Evolutionary conservation across 2,797 vertebrate species (phyloP).

Genomic region (Urosaurus nigricauda): DNA sequence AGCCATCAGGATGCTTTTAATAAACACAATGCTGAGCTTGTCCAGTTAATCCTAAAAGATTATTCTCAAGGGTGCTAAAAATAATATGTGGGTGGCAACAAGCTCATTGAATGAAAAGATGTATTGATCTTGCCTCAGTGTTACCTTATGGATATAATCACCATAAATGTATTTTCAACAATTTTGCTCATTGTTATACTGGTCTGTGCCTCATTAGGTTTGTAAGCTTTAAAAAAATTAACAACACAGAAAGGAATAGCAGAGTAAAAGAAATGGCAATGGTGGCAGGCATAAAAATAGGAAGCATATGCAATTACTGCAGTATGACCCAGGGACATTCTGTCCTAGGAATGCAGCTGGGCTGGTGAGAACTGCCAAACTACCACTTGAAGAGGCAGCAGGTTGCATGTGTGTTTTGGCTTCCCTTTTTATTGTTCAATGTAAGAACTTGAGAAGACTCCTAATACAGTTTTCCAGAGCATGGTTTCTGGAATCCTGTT

Average conservation of each 20-base stretch:
- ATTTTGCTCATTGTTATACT: not conserved
- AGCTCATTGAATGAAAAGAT: slow-evolving; percentile 33
- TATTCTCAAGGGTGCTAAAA: slow-evolving; percentile 33
- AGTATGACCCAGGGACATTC: not conserved
- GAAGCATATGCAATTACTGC: not conserved
- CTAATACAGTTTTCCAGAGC: not conserved
- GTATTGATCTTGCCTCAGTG: not conserved
- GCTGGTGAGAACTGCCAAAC: not conserved
- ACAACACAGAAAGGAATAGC: not conserved
- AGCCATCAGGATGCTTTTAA: slow-evolving; percentile 34
- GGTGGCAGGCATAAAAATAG: not conserved
- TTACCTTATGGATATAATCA: not conserved
- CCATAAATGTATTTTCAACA: not conserved
- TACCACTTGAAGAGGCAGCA: not conserved
- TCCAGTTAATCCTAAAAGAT: slow-evolving; percentile 23
- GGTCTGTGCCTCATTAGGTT: not conserved
- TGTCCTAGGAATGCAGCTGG: not conserved
- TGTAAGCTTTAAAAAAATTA: not conserved
- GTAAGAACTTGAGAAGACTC: not conserved
- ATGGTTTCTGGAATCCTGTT: not conserved
- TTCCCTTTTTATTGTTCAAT: not conserved
- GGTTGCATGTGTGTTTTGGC: not conserved
- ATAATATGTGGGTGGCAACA: slow-evolving; percentile 13
- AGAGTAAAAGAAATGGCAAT: not conserved
- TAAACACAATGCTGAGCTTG: slow-evolving; percentile 27